These are phyloP conservation scores for Mormyrus hasselquistii DNA, from an alignment of 2,797 vertebrate genomes.

Conservation along the genomic window DNA sequence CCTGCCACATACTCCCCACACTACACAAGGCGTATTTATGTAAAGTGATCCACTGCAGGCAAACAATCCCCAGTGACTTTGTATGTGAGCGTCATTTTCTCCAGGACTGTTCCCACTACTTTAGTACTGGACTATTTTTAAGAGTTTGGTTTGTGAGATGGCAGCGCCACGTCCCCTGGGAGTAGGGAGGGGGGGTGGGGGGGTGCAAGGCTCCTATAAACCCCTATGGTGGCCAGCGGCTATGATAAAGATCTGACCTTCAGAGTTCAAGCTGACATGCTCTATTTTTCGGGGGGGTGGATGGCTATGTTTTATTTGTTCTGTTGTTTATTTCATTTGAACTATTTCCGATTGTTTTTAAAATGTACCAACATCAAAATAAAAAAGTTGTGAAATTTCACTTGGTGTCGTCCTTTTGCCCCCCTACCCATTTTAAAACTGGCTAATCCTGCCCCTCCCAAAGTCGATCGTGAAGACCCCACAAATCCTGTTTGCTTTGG, in stretches of 20 bases:
- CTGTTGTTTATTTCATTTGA: constrained; percentile 14
- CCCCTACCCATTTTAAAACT: background rate
- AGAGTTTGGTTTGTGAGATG: constrained; percentile 7
- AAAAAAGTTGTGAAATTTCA: constrained; percentile 18
- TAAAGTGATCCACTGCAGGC: constrained; percentile 17
- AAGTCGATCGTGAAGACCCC: background rate
- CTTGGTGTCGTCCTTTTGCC: constrained; percentile 20
- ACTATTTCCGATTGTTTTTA: constrained; percentile 23
- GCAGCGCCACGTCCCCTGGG: background rate
- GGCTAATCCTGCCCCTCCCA: background rate
- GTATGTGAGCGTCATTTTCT: constrained; percentile 22
- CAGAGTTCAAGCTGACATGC: constrained; percentile 3
- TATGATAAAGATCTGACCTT: constrained; percentile 17
- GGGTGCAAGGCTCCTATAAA: constrained; percentile 2
- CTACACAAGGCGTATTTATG: constrained; percentile 15
- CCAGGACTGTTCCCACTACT: constrained; percentile 12
- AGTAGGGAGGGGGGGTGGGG: background rate
- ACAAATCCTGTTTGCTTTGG: constrained; percentile 35
- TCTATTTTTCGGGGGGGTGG: background rate
- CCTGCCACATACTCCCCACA: background rate
- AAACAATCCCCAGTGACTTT: constrained; percentile 21
- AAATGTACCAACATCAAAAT: constrained; percentile 23
- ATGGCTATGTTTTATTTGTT: constrained; percentile 7
- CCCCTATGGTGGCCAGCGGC: background rate
- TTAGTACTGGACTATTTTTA: constrained; percentile 24